Evolutionary conservation across 2,797 vertebrate genomes (phyloP).

Genomic region (Rhinogobio ventralis): DNA sequence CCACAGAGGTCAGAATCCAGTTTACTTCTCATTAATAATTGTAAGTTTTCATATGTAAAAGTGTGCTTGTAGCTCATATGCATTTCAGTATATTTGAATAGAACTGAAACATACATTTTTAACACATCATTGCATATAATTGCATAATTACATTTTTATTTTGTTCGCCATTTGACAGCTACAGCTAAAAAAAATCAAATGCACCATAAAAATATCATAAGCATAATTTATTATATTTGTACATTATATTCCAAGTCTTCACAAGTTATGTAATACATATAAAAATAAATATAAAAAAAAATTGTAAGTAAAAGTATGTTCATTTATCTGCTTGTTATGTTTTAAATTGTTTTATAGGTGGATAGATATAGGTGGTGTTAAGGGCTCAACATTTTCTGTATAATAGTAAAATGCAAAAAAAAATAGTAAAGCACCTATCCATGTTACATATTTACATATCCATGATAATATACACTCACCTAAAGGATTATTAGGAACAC

Average conservation of each 20-base stretch:
- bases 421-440: too few relatives aligned
- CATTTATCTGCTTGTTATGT: not conserved
- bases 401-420: too few relatives aligned
- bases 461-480: too few relatives aligned
- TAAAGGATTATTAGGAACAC: too few relatives aligned
- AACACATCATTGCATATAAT: too few relatives aligned
- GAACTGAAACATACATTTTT: not conserved
- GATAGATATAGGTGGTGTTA: too few relatives aligned
- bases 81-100: not conserved
- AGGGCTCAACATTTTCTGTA: too few relatives aligned
- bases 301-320: not conserved
- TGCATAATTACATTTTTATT: not conserved
- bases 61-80: not conserved
- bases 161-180: not conserved
- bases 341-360: not conserved
- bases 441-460: too few relatives aligned
- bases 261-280: not conserved
- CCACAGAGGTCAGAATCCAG: not conserved
- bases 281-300: too few relatives aligned
- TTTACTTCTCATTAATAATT: constrained; percentile 6
- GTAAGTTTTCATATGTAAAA: too few relatives aligned
- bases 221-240: not conserved
- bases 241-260: not conserved
- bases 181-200: not conserved
- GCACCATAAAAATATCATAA: not conserved